Evolutionary conservation across 2,888 invertebrate genomes (phyloP), one percentile per base, ranked within the genome.

Genomic region (Yponomeuta cagnagella): DNA sequence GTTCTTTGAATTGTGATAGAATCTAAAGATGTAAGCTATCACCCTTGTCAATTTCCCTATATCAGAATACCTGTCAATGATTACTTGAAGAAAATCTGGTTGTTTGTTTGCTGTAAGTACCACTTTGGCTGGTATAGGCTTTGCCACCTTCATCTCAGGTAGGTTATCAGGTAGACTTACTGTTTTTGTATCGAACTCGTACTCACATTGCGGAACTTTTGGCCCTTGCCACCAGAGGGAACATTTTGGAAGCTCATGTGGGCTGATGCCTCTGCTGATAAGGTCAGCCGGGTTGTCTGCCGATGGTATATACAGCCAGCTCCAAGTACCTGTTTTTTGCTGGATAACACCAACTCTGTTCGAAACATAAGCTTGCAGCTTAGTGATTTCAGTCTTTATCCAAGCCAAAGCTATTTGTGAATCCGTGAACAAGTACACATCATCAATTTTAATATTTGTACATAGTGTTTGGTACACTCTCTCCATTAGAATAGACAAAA

Each of bases 341-440:
- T 52, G 65, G 23, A 74, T 73, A 10, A 63, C 30, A 15, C 37
- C 70, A 0, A 74, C 74, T 66, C 75, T 74, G 69, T 76, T 75
- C 10, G 71, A 71, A 10, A 74, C 74, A 33, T 72, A 76, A 2
- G 74, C 70, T 31, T 73, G 63, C 3, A 74, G 64, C 23, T 71
- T 70, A 31, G 63, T 71, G 9, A 52, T 15, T 48, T 73, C 70
- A 10, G 71, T 74, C 31, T 64, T n/a, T 31, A 74, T 48, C 74
- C 74, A 75, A 33, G 74, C 73, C 23, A 73, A 68, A 0, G 64
- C 70, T 48, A 74, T 73, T 70, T 71, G 48, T 23, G 74, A 74
- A 65, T 75, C 73, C 31, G 71, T 63, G 52, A 64, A 72, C 58
- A 74, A 71, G 58, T 52, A 63, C 0, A 72, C 71, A 4, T 71